These are phyloP conservation scores for Dinothrombium tinctorium DNA, from an alignment of 1,140 invertebrate species.

Conservation along the genomic window DNA sequence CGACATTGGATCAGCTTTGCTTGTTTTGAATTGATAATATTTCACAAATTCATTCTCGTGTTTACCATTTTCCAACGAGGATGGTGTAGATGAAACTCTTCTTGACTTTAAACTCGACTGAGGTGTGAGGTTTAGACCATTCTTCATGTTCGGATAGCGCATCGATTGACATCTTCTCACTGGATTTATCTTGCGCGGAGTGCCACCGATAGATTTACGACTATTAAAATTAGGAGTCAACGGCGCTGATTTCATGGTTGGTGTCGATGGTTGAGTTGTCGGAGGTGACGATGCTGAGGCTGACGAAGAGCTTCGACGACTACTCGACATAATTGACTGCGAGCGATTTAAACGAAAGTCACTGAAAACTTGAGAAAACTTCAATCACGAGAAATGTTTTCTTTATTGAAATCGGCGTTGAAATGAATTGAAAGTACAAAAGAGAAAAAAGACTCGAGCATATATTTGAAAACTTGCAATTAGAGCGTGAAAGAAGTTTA, in stretches of 20 bases:
- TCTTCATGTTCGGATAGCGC: neutral
- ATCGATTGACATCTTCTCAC: constrained; percentile 3
- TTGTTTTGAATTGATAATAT: constrained; percentile 4
- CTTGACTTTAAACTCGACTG: neutral
- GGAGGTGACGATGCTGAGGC: neutral
- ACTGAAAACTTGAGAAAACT: too few relatives aligned
- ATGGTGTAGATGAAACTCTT: neutral
- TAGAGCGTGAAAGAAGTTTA: too few relatives aligned
- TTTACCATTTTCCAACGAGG: too few relatives aligned
- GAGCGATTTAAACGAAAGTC: too few relatives aligned
- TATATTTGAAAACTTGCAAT: too few relatives aligned
- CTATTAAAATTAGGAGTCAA: neutral
- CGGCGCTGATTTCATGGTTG: neutral
- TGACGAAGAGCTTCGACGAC: constrained; percentile 1
- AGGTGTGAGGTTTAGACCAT: neutral
- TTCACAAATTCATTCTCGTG: neutral
- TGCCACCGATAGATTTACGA: neutral
- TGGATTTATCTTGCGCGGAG: neutral
- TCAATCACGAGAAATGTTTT: too few relatives aligned
- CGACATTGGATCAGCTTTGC: neutral
- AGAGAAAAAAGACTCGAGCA: too few relatives aligned
- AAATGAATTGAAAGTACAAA: too few relatives aligned
- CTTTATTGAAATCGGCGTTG: too few relatives aligned
- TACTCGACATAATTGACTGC: too few relatives aligned
- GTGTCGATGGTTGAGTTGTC: neutral